Evolutionary conservation across 2,888 invertebrate genomes (phyloP).

Genomic region (Mimas tiliae): DNA sequence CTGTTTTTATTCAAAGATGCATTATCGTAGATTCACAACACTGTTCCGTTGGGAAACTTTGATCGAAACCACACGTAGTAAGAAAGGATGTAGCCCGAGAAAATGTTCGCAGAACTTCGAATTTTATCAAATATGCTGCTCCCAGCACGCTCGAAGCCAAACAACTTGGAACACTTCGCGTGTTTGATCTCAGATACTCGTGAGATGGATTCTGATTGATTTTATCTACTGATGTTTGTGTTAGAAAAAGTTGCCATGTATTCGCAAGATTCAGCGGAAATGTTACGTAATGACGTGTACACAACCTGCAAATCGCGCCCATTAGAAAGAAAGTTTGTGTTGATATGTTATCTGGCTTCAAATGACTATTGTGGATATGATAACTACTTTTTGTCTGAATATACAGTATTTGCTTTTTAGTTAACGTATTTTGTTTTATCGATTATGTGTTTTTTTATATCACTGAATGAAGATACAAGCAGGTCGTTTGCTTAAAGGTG

Average conservation of each 20-base stretch:
- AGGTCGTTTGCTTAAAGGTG: too few relatives aligned
- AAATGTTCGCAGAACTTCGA: slow-evolving; percentile 58
- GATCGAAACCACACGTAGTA: slow-evolving; percentile 74
- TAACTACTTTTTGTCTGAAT: slow-evolving; percentile 9
- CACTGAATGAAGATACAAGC: too few relatives aligned
- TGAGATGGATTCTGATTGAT: slow-evolving; percentile 74
- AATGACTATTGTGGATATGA: slow-evolving; percentile 28
- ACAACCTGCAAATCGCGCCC: slow-evolving; percentile 36
- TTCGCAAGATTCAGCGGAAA: slow-evolving; percentile 32
- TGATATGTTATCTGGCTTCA: not conserved
- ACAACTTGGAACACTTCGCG: slow-evolving; percentile 65
- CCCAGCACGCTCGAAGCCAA: slow-evolving; percentile 60
- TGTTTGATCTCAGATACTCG: slow-evolving; percentile 67
- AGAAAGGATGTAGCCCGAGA: slow-evolving; percentile 64
- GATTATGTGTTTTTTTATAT: too few relatives aligned
- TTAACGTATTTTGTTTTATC: not conserved
- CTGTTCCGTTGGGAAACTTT: slow-evolving; percentile 70
- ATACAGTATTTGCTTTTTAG: not conserved
- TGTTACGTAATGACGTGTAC: slow-evolving; percentile 40
- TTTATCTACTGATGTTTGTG: slow-evolving; percentile 64
- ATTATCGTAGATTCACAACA: slow-evolving; percentile 43
- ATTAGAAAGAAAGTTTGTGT: slow-evolving; percentile 31
- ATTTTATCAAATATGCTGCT: slow-evolving; percentile 76
- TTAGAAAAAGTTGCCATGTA: slow-evolving; percentile 51
- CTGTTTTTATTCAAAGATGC: slow-evolving; percentile 27